Evolutionary conservation across 2,888 invertebrate species (phyloP), one percentile per base, ranked within the genome.

Genomic region (Hirtodrosophila duncani): DNA sequence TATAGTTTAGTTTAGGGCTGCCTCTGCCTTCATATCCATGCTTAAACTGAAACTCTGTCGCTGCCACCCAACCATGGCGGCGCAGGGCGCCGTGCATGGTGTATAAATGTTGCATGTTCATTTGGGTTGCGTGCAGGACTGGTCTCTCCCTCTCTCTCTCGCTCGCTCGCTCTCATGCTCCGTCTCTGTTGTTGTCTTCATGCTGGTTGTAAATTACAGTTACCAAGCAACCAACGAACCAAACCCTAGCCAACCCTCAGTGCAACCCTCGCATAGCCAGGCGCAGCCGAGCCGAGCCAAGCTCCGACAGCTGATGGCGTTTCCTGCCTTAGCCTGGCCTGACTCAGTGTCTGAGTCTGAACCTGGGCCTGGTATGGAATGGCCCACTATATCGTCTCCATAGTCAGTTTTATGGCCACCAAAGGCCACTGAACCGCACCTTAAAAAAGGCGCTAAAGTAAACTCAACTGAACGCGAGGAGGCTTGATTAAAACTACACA

Each of bases 401-500:
- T 38, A 55, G 46, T 57, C 56, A 39, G 57, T 79, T 79, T 77
- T 79, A 77, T 77, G 67, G 67, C 61, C 77, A 71, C 61, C 74
- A 71, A 81, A 70, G 78, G 81, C 70, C 81, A 79, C 72, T 79
- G 78, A 79, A 79, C 78, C 81, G 79, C 81, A 72, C 78, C 81
- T 79, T 61, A 62, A 75, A 69, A 77, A 70, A 66, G 63, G 67
- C 69, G 69, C 67, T 79, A 71, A 65, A 71, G 71, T 67, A 71
- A 71, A 75, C 71, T 68, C 63, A 52, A n/a, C n/a, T n/a, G n/a
- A n/a, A n/a, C 61, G 57, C 79, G 46, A 56, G 60, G 58, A 67
- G 65, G 69, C 71, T 77, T 77, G 75, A 79, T 79, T 77, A 77
- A 77, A 77, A 77, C 71, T 60, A 59, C 53, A 69, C 56, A 50